Evolutionary conservation across 2,113 vertebrate genomes (phyloP).

Genomic region (Ptilorrhoa leucosticta): DNA sequence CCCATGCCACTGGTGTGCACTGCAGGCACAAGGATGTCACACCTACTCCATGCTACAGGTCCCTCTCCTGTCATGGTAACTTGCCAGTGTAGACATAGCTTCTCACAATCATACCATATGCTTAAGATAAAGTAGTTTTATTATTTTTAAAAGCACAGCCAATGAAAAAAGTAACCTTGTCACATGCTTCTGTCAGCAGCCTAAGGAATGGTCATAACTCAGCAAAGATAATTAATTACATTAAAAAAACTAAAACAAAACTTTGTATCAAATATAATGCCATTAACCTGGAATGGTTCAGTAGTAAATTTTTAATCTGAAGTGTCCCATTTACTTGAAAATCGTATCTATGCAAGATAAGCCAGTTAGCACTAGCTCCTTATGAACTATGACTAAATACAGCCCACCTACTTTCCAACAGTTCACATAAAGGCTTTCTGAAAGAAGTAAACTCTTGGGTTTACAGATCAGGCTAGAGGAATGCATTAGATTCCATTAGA

Average conservation of each 20-base stretch:
- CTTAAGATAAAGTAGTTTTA: background rate
- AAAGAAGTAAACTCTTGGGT: background rate
- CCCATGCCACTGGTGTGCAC: background rate
- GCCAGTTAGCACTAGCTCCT: background rate
- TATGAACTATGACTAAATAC: background rate
- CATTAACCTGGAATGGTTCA: background rate
- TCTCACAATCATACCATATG: background rate
- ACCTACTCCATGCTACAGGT: fast-evolving
- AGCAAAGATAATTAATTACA: background rate
- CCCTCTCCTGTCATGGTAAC: background rate
- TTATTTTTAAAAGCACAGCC: background rate
- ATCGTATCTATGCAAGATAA: background rate
- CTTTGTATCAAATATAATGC: background rate
- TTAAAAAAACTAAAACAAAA: background rate
- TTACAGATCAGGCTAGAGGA: background rate
- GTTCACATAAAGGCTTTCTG: background rate
- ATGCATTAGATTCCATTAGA: background rate
- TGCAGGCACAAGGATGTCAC: background rate
- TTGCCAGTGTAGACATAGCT: background rate
- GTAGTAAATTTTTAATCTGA: background rate
- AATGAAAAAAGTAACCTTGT: background rate
- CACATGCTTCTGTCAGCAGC: background rate
- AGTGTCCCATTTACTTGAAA: background rate
- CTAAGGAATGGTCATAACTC: background rate
- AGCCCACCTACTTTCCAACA: background rate